Conservation (phyloP, 2,888 invertebrate genomes). For the Pilophorus perplexus region DNA sequence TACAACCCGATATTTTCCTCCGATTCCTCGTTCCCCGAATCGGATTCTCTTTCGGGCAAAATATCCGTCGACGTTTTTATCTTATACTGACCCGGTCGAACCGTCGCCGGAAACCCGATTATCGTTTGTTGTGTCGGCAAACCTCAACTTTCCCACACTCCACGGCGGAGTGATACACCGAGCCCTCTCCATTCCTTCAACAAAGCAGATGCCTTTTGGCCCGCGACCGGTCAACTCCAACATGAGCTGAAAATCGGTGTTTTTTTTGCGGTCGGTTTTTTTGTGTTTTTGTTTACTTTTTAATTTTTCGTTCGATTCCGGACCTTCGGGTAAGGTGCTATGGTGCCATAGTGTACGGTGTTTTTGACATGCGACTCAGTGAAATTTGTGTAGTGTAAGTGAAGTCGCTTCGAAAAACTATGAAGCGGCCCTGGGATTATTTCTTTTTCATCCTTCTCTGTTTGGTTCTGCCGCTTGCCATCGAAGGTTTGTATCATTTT, state of each 20-base stretch:
- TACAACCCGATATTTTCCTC: no score
- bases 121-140: neutral
- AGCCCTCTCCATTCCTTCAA: constrained; percentile 27
- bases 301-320: neutral
- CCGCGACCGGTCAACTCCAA: constrained; percentile 30
- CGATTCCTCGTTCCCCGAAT: no score
- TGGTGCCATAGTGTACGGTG: constrained; percentile 40
- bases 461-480: constrained; percentile 44
- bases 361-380: constrained; percentile 46
- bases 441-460: constrained; percentile 42
- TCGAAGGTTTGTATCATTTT: constrained; percentile 44
- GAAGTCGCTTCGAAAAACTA: constrained; percentile 45
- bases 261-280: constrained; percentile 20
- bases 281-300: constrained; percentile 13
- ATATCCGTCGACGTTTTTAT: no score
- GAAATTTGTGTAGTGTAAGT: constrained; percentile 44
- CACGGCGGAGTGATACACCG: constrained; percentile 28
- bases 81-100: neutral
- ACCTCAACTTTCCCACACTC: constrained; percentile 13
- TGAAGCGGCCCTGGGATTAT: constrained; percentile 49
- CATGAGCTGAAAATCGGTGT: constrained; percentile 21
- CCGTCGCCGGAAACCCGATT: neutral
- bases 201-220: constrained; percentile 42
- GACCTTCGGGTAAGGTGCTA: constrained; percentile 16
- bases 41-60: no score